A percentile compares a stretch with the other conserved stretches of the same genome.
Conservation (phyloP, 2,113 vertebrate genomes). For the Zosterops borbonicus region DNA sequence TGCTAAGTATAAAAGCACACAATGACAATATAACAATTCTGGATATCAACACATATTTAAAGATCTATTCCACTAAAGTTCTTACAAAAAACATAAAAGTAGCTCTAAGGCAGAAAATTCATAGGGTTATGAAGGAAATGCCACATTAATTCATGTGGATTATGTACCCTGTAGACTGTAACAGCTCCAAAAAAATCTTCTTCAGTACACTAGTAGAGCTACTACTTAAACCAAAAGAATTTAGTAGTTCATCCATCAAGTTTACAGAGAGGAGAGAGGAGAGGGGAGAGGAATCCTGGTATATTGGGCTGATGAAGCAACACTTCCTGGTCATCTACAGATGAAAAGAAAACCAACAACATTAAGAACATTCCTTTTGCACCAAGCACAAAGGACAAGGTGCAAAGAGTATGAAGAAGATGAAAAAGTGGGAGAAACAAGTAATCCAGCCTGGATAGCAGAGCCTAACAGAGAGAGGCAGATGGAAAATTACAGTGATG, state of each 20-base stretch:
- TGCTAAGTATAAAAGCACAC: not conserved
- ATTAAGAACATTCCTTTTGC: not conserved
- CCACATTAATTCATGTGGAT: not conserved
- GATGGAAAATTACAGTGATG: not conserved
- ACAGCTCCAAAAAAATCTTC: slow-evolving; percentile 18
- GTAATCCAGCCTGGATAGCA: not conserved
- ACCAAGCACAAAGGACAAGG: not conserved
- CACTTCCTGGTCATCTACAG: not conserved
- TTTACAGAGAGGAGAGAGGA: not conserved
- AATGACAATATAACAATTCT: not conserved
- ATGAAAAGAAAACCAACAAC: not conserved
- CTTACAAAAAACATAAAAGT: not conserved
- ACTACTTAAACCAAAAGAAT: not conserved
- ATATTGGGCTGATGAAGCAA: not conserved
- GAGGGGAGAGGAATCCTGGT: not conserved
- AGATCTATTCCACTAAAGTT: not conserved
- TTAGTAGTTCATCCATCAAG: slow-evolving; percentile 2
- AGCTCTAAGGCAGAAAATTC: slow-evolving; percentile 17
- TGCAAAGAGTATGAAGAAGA: not conserved
- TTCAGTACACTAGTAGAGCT: not conserved
- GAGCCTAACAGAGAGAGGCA: not conserved
- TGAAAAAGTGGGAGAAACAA: not conserved
- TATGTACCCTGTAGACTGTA: not conserved
- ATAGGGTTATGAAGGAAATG: slow-evolving; percentile 19
- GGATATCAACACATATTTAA: not conserved